Conservation (phyloP, 2,888 invertebrate species). For the Rhagonycha fulva region DNA sequence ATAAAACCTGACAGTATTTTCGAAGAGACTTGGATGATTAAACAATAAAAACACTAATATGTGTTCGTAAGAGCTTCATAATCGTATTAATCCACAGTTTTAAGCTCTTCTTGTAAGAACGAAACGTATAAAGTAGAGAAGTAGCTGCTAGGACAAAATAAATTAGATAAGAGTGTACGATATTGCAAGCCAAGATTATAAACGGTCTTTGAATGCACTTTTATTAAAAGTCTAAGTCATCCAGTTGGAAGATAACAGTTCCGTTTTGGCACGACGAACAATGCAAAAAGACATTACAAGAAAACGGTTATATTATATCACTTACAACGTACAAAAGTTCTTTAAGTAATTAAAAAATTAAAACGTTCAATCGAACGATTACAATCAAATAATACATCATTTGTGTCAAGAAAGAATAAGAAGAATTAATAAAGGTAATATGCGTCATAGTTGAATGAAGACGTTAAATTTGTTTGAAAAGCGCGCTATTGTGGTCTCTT, state of each 20-base stretch:
- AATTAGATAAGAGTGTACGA: conserved; percentile 6
- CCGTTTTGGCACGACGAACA: background rate
- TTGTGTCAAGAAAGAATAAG: background rate
- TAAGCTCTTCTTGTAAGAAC: background rate
- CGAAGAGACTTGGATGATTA: background rate
- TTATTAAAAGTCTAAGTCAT: conserved; percentile 17
- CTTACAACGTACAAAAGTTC: conserved; percentile 2
- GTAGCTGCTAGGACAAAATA: background rate
- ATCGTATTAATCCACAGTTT: background rate
- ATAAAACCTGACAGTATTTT: background rate
- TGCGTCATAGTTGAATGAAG: background rate
- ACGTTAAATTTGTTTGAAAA: background rate
- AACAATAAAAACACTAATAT: background rate
- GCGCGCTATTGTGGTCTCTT: background rate
- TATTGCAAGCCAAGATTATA: conserved; percentile 8
- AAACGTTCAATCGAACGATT: background rate
- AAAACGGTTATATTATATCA: background rate
- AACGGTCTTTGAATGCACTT: conserved; percentile 10
- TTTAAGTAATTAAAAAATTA: background rate
- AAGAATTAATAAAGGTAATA: background rate
- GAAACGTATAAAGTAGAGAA: background rate
- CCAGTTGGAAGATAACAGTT: conserved; percentile 7
- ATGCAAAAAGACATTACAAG: background rate
- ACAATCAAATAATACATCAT: background rate
- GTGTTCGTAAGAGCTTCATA: background rate